Base-by-base conservation (phyloP, 2,888 invertebrate species). In the Cephus nigrinus region DNA sequence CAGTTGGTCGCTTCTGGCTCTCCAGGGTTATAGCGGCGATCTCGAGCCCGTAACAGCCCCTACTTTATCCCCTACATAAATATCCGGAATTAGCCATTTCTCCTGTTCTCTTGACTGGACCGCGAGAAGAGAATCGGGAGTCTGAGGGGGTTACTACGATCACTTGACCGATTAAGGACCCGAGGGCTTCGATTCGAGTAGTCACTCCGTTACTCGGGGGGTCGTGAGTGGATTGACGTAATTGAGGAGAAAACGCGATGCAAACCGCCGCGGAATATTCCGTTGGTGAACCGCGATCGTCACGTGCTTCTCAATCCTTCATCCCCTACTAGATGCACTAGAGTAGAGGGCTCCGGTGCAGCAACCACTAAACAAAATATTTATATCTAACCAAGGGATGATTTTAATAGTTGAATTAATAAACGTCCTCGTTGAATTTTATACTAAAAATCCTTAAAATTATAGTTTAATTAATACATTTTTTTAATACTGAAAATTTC, bases 51-150 rank as follows among this genome's bases (percentile, higher is more conserved):
- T 91, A 90, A 91, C 90, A 90, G 85, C 88, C 88, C 88, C 89
- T 89, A 88, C 89, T 90, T 91, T 88, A 88, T 82, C 89, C 90
- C 90, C 89, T 88, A 91, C 91, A 91, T 91, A 91, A 91, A 91
- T 91, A 91, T 91, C 91, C 91, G 91, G 91, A 91, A 91, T 91
- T 91, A 91, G 91, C 91, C 89, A 91, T 91, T 91, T 91, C 91
- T 91, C 91, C 88, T 89, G 88, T 86, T 84, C 85, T 83, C 84
- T 76, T 76, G 78, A 78, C 78, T 76, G 77, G 72, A 32, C 31
- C 76, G 72, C 74, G 71, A 30, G 69, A 77, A 55, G 32, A 75
- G 80, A 76, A 73, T 68, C 78, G 75, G 80, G 81, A 79, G 81
- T 77, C 76, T 84, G 84, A 84, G 86, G 83, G 87, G 86, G 88